phyloP scores from a whole-genome alignment of 2,797 vertebrate species.

The Oryzias sinensis region DNA sequence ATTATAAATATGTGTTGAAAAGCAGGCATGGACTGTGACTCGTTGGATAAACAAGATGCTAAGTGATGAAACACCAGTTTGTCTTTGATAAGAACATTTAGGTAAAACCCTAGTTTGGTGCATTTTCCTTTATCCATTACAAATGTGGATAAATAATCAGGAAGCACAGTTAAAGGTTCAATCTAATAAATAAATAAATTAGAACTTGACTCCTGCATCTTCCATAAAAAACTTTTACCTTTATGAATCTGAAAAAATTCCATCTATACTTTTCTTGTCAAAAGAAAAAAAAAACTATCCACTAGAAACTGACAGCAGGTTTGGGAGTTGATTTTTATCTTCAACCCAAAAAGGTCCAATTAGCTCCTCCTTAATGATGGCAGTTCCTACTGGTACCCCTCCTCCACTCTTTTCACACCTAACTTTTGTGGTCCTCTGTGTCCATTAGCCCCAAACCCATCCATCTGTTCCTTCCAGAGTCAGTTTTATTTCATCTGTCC shows the following conservation, averaged over 20 bases:
- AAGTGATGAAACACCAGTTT: too few relatives aligned
- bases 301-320: neutral
- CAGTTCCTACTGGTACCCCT: neutral
- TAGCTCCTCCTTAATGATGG: neutral
- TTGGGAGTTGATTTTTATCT: neutral
- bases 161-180: too few relatives aligned
- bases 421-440: neutral
- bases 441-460: neutral
- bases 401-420: neutral
- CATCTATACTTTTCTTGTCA: neutral
- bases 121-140: too few relatives aligned
- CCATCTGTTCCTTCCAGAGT: neutral
- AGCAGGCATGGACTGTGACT: too few relatives aligned
- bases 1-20: too few relatives aligned
- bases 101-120: too few relatives aligned
- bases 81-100: too few relatives aligned
- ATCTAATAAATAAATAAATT: too few relatives aligned
- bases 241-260: neutral
- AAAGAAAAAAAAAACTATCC: neutral
- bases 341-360: neutral
- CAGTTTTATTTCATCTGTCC: neutral
- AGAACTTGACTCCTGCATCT: constrained; percentile 32
- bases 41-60: too few relatives aligned
- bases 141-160: too few relatives aligned
- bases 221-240: constrained; percentile 30